These are phyloP conservation scores for Mimachlamys varia DNA, from an alignment of 2,888 invertebrate species.

Conservation along the genomic window DNA sequence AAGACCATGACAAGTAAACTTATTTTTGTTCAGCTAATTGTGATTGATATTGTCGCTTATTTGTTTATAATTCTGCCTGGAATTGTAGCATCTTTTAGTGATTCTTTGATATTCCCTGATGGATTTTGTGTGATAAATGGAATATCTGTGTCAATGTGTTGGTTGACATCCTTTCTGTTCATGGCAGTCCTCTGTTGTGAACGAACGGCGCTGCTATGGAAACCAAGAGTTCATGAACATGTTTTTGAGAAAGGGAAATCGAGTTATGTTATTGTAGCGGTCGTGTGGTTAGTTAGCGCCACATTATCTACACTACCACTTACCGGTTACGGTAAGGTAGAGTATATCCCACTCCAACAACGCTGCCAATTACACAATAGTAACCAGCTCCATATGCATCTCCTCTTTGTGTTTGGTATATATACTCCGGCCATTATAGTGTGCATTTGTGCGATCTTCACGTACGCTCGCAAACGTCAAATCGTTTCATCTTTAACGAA, in stretches of 20 bases:
- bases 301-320: constrained; percentile 50
- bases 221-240: constrained; percentile 49
- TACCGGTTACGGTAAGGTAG: constrained; percentile 49
- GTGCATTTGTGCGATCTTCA: constrained; percentile 33
- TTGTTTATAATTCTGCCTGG: constrained; percentile 45
- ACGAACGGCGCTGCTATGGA: constrained; percentile 53
- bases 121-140: constrained; percentile 46
- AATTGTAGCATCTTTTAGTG: constrained; percentile 43
- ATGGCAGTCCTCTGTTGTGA: constrained; percentile 55
- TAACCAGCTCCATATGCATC: constrained; percentile 48
- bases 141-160: constrained; percentile 36
- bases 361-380: constrained; percentile 54
- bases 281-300: constrained; percentile 49
- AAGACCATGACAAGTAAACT: constrained; percentile 36
- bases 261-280: constrained; percentile 42
- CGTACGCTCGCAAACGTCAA: constrained; percentile 39
- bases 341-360: constrained; percentile 58
- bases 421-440: constrained; percentile 49
- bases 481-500: constrained; percentile 38
- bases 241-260: constrained; percentile 52
- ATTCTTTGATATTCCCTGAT: constrained; percentile 44
- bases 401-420: constrained; percentile 55
- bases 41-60: constrained; percentile 47
- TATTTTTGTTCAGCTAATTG: constrained; percentile 42
- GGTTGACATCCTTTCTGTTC: constrained; percentile 48